A percentile compares a stretch with the other conserved stretches of the same genome.
Evolutionary conservation across 1,140 invertebrate species (phyloP).

Genomic region (Colletes latitarsis): DNA sequence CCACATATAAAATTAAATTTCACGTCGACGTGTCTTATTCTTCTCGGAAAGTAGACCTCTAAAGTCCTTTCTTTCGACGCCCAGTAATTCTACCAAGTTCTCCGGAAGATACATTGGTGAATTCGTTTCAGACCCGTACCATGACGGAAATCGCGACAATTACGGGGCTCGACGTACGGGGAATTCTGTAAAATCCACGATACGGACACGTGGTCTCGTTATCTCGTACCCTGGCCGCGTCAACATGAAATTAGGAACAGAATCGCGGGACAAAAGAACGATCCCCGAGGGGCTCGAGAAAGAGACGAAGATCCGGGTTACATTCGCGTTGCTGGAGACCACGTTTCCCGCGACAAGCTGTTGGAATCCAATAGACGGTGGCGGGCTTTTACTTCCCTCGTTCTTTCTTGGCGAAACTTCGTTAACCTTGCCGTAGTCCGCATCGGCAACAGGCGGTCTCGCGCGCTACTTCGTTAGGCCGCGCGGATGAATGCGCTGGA

Average conservation of each 20-base stretch:
- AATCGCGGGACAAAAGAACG: background rate
- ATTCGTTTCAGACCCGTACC: too few relatives aligned
- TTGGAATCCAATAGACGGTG: background rate
- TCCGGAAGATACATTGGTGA: too few relatives aligned
- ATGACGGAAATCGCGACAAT: background rate
- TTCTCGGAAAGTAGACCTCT: too few relatives aligned
- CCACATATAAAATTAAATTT: too few relatives aligned
- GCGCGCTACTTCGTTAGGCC: slow-evolving; percentile 16
- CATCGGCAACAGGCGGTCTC: slow-evolving; percentile 41
- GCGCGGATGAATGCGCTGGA: slow-evolving; percentile 28
- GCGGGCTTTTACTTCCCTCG: background rate
- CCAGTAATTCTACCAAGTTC: too few relatives aligned
- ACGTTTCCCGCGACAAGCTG: background rate
- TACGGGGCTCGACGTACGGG: background rate
- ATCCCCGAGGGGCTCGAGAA: background rate
- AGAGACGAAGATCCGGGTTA: background rate
- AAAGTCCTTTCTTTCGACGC: too few relatives aligned
- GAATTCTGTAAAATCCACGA: background rate
- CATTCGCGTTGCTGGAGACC: background rate
- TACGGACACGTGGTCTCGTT: slow-evolving; percentile 27
- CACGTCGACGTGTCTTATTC: too few relatives aligned
- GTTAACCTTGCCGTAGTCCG: slow-evolving; percentile 16
- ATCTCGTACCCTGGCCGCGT: background rate
- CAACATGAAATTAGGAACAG: slow-evolving; percentile 23
- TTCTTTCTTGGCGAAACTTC: slow-evolving; percentile 3